Base-by-base conservation (phyloP, 2,888 invertebrate species). In the Cataglyphis altisquamis region DNA sequence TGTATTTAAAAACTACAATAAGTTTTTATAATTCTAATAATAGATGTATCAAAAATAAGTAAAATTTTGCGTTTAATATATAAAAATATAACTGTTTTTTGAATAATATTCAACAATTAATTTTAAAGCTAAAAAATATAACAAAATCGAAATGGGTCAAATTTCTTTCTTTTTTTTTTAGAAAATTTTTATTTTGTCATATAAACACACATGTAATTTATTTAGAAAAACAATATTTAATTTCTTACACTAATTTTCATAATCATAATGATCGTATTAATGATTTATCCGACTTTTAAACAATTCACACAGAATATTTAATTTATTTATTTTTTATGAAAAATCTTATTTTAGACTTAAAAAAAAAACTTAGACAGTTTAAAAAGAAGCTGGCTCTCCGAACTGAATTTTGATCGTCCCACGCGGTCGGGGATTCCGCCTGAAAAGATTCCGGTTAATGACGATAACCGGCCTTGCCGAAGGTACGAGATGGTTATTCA, bases 381-480 rank as follows among this genome's bases (percentile, higher is more conserved):
- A 52, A 52, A 52, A 52, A 52, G n/a, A 52, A 52, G 8, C 48
- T 52, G 48, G n/a, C 1, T 52, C n/a, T 52, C n/a, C 48, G 2
- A 52, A 52, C 48, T 52, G 18, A 48, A 48, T 48, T 41, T 48
- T 48, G 18, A 18, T 52, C 48, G n/a, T 52, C 48, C 41, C 39
- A 36, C 62, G 36, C 39, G 57, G 67, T 57, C 29, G 57, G 72
- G 45, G 57, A 67, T 55, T 77, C 77, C 75, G 75, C 45, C 39
- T 68, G 77, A 67, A 77, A 68, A 77, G 70, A 78, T 78, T 78
- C 78, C 78, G 70, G 60, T 78, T 78, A 78, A 78, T 60, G 78
- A 78, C 78, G 72, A 78, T 78, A 78, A 72, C 72, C 78, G 78
- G 72, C 78, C 78, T 78, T 78, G 78, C 78, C 72, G 78, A 78